Evolutionary conservation across 1,140 invertebrate species (phyloP), one percentile per base, ranked within the genome.

Genomic region (Dendroctonus valens): DNA sequence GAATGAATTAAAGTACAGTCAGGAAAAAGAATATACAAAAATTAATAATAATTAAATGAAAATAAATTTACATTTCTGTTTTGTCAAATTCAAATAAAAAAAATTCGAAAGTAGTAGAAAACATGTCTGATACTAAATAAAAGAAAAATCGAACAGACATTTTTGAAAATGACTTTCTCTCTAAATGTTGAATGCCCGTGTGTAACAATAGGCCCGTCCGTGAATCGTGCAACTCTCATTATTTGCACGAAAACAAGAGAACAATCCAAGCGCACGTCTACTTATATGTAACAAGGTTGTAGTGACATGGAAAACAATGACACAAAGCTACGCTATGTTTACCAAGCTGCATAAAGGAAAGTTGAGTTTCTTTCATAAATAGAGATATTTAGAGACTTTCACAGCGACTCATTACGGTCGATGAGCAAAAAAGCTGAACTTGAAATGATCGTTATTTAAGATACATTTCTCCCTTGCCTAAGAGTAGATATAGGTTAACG

Each of bases 231-330:
- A 46, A 9, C 12, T 46, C 44, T 14, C 44, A 11, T 46, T 46
- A 11, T 11, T 46, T 14, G 9, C 44, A 11, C 44, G 44, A 46
- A 46, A 12, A 46, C 44, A 46, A 46, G 12, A 12, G 44, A 46
- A 46, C 12, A 46, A 12, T 11, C 9, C 44, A 11, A 46, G 44
- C 9, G 12, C 9, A 11, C 44, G 44, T 14, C 44, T 46, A 11
- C 9, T 14, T 46, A 46, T 14, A 46, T 14, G 9, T 46, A 46
- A 46, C 44, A 46, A 46, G 44, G 44, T 46, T 11, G 44, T 11
- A 46, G 12, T 46, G 44, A 46, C 44, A 46, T 46, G 44, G 44
- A 46, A 46, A 46, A 46, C 44, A 46, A 46, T 46, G 12, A 46
- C 9, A 46, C 44, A 46, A 12, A 46, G 44, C 44, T 46, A 12